Base-by-base conservation (phyloP, 2,888 invertebrate genomes). In the Zaprionus obscuricornis region DNA sequence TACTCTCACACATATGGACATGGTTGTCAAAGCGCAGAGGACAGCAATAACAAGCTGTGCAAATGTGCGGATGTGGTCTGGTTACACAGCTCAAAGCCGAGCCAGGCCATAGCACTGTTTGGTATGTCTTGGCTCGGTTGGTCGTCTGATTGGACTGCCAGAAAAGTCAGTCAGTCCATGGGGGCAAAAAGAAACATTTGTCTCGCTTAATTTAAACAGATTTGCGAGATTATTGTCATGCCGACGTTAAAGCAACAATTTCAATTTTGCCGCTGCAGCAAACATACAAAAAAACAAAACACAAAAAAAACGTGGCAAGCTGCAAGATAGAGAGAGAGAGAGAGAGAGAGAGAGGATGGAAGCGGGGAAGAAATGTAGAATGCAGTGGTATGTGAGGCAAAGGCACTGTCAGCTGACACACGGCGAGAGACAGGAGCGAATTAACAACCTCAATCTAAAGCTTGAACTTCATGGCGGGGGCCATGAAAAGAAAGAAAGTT, bases 201-300 rank as follows among this genome's bases (percentile, higher is more conserved):
- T 84, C 87, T 87, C 87, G 84, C 87, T 84, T 84, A 84, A 84
- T 86, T 86, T 86, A 84, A 84, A 84, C 84, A 84, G 87, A 84
- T 84, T 86, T 84, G 87, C 74, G 77, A 86, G 87, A 84, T 86
- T 84, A 86, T 85, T 87, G 87, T 85, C 84, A 84, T 84, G 81
- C 86, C 84, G 74, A 86, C 84, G 82, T 81, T 84, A 64, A 84
- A 62, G 85, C 85, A 84, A 81, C 81, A 81, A 86, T 86, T 81
- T 74, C 81, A 81, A 81, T 85, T 79, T 83, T 65, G 68, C 73
- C 49, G 56, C 70, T 34, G 36, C 17, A 34, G 13, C 24, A 24
- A 26, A 50, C 20, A 43, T 8, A 11, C 34, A 27, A 33, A 33
- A 49, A 39, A 46, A 55, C 14, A 10, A 10, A 2, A 8, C n/a